Evolutionary conservation across 2,888 invertebrate species (phyloP), one percentile per base, ranked within the genome.

Genomic region (Synanthedon tipuliformis): DNA sequence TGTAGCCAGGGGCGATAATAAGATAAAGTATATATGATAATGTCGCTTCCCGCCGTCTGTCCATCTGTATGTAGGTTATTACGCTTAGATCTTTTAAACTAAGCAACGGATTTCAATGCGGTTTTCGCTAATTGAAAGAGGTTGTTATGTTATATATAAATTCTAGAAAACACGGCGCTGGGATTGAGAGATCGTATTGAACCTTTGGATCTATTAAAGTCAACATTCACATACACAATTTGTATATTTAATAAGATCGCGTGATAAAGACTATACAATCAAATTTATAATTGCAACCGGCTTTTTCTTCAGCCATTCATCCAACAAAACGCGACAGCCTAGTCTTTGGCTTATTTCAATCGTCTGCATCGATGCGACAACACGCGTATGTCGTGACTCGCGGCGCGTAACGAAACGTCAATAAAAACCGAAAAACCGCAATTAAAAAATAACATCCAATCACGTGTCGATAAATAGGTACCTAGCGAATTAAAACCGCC

Each of bases 301-400:
- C 55, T 53, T 53, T 57, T 60, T 57, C 60, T 57, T 56, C 50
- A 51, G 51, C 52, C 13, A 45, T 45, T 3, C 34, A 34, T 34
- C 16, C 52, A 40, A 34, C 50, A 16, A 50, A 45, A 50, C 58
- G 5, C 45, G 45, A 15, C 45, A 45, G 12, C n/a, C 55, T n/a
- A n/a, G n/a, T n/a, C n/a, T n/a, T 64, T 59, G 52, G 59, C 61
- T 75, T 78, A 81, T 76, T 80, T 65, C 70, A 70, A 72, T 68
- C 67, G 69, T 68, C 63, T 71, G 73, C 76, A 74, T 66, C 75
- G 79, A 53, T 68, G 75, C 68, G 77, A 66, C 61, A 69, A 68
- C 81, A 80, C 79, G 80, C 69, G 72, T 64, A 66, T 60, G 63
- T 59, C 59, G 53, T 64, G 66, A 60, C 63, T 59, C 59, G 53